phyloP scores from a whole-genome alignment of 2,113 vertebrate species.

The Capra hircus region DNA sequence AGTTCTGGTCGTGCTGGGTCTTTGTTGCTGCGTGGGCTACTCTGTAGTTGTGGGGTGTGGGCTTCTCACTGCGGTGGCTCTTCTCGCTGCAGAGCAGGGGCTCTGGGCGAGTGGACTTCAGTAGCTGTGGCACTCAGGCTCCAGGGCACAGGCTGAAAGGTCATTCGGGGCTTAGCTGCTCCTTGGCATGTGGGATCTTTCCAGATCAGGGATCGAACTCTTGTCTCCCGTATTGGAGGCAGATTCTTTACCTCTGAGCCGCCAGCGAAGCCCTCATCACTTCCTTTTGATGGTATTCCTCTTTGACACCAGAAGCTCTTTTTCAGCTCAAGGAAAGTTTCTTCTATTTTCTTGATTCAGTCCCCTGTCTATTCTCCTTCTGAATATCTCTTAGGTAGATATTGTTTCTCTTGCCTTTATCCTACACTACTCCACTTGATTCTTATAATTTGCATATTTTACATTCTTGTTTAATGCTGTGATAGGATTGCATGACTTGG shows the following conservation, averaged over 20 bases:
- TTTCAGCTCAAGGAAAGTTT: neutral
- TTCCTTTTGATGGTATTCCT: neutral
- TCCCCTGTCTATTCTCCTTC: neutral
- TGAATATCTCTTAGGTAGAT: neutral
- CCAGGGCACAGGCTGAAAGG: neutral
- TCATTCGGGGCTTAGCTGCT: neutral
- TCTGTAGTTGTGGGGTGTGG: neutral
- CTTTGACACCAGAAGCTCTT: neutral
- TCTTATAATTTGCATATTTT: neutral
- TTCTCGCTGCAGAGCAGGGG: neutral
- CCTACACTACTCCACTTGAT: neutral
- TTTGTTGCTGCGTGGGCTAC: rapidly evolving
- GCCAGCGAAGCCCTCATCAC: neutral
- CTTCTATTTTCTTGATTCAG: neutral
- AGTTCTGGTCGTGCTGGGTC: neutral
- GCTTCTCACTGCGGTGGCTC: neutral
- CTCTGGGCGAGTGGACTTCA: neutral
- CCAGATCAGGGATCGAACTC: neutral
- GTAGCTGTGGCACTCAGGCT: neutral
- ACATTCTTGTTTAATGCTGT: neutral
- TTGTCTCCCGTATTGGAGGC: neutral
- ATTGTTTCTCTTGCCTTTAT: neutral
- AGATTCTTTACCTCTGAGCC: neutral
- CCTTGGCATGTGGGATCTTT: neutral
- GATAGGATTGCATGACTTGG: neutral